Conservation (phyloP, 2,888 invertebrate genomes). For the Melieria picta region DNA sequence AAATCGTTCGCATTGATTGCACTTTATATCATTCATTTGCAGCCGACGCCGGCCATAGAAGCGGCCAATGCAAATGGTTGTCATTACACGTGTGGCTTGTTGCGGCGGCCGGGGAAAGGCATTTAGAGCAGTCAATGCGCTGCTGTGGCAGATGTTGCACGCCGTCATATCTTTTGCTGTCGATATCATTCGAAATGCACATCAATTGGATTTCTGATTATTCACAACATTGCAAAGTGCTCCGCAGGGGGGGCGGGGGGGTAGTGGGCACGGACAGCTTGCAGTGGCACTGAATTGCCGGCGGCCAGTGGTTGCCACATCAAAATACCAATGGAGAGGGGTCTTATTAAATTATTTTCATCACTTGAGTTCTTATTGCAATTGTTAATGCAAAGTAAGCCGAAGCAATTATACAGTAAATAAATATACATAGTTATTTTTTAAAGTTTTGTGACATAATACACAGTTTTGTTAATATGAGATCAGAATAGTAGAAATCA, state of each 20-base stretch:
- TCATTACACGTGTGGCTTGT: slow-evolving; percentile 43
- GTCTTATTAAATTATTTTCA: too few relatives aligned
- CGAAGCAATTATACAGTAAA: too few relatives aligned
- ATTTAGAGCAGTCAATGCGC: slow-evolving; percentile 12
- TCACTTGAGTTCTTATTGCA: too few relatives aligned
- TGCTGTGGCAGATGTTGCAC: slow-evolving; percentile 35
- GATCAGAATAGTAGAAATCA: too few relatives aligned
- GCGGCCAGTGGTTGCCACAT: neutral
- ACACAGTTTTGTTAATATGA: too few relatives aligned
- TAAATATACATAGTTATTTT: too few relatives aligned
- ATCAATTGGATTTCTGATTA: slow-evolving; percentile 36
- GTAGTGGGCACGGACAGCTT: slow-evolving; percentile 9
- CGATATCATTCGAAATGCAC: slow-evolving; percentile 10
- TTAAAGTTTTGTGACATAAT: too few relatives aligned
- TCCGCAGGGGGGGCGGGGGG: neutral
- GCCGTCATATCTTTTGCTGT: neutral
- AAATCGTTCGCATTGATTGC: slow-evolving; percentile 62
- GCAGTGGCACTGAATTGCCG: slow-evolving; percentile 16
- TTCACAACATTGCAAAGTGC: slow-evolving; percentile 29
- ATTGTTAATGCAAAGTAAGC: too few relatives aligned
- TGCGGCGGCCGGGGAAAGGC: slow-evolving; percentile 12
- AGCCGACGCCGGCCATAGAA: neutral
- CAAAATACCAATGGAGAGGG: too few relatives aligned
- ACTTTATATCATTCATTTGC: slow-evolving; percentile 56
- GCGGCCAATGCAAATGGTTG: slow-evolving; percentile 29